A percentile compares a stretch with the other conserved stretches of the same genome.
phyloP scores from a whole-genome alignment of 1,140 invertebrate species.

The Papilio glaucus region DNA sequence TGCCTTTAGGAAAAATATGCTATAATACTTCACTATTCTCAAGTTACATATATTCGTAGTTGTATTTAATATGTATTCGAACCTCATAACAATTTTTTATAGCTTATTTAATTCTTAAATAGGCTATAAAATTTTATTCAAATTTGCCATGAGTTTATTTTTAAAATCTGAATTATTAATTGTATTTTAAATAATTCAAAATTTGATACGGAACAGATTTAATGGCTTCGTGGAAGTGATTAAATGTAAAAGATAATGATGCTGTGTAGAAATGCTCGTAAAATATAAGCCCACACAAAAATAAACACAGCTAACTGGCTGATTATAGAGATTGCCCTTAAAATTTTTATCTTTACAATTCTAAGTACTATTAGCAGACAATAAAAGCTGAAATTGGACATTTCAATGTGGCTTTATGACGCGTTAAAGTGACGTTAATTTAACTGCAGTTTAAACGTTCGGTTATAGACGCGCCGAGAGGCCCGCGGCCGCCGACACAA shows the following conservation, averaged over 20 bases:
- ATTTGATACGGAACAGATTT: constrained; percentile 33
- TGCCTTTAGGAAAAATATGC: background rate
- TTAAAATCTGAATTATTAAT: constrained; percentile 27
- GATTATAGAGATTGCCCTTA: constrained; percentile 39
- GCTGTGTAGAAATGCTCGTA: constrained; percentile 39
- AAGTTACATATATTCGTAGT: background rate
- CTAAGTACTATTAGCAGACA: constrained; percentile 43
- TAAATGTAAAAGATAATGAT: constrained; percentile 44
- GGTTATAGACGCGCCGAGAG: background rate
- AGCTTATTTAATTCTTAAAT: background rate
- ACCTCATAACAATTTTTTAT: background rate
- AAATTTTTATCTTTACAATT: constrained; percentile 42
- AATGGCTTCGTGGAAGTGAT: constrained; percentile 25
- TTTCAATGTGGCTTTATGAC: constrained; percentile 53
- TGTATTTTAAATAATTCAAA: constrained; percentile 6
- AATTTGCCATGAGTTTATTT: constrained; percentile 29
- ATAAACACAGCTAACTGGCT: constrained; percentile 36
- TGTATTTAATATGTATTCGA: background rate
- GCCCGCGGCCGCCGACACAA: background rate
- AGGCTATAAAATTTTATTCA: constrained; percentile 30
- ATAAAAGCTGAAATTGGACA: constrained; percentile 49
- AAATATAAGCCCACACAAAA: constrained; percentile 43
- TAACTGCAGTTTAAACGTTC: constrained; percentile 46
- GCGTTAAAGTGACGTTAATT: constrained; percentile 49
- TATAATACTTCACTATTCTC: background rate